Evolutionary conservation across 2,113 vertebrate genomes (phyloP).

Genomic region (Paracyprichromis sp.): DNA sequence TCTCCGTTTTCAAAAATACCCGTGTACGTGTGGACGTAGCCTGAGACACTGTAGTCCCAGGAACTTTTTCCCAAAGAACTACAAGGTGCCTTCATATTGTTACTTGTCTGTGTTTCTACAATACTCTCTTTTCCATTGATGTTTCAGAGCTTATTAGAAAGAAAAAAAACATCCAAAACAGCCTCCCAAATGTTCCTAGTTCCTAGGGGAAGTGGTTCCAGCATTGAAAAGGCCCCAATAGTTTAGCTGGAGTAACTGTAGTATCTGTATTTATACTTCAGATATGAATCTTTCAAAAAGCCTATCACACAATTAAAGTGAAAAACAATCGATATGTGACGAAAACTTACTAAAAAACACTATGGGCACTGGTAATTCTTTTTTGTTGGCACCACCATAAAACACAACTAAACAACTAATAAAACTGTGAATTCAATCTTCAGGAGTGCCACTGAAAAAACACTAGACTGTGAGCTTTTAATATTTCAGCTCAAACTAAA

Average conservation of each 20-base stretch:
- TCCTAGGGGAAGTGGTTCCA: neutral
- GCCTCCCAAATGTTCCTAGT: neutral
- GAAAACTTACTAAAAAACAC: neutral
- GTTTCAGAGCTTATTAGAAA: neutral
- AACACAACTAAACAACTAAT: neutral
- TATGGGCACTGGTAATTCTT: neutral
- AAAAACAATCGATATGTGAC: neutral
- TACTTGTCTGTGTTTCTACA: neutral
- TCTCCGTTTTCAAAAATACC: too few relatives aligned
- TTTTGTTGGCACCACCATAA: slow-evolving; percentile 12
- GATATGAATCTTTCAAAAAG: neutral
- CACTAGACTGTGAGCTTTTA: neutral
- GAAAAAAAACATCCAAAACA: neutral
- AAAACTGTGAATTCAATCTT: neutral
- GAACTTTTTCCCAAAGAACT: neutral
- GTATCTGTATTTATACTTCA: neutral
- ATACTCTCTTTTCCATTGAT: neutral
- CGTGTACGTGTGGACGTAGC: too few relatives aligned
- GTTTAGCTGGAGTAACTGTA: neutral
- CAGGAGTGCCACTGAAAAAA: neutral
- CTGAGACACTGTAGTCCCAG: neutral
- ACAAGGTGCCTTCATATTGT: neutral
- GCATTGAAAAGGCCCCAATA: neutral
- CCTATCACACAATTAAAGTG: neutral
- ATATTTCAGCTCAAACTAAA: neutral